A percentile compares a stretch with the other conserved stretches of the same genome.
phyloP scores from a whole-genome alignment of 23 tunicate species.

The Pegea sp. region DNA sequence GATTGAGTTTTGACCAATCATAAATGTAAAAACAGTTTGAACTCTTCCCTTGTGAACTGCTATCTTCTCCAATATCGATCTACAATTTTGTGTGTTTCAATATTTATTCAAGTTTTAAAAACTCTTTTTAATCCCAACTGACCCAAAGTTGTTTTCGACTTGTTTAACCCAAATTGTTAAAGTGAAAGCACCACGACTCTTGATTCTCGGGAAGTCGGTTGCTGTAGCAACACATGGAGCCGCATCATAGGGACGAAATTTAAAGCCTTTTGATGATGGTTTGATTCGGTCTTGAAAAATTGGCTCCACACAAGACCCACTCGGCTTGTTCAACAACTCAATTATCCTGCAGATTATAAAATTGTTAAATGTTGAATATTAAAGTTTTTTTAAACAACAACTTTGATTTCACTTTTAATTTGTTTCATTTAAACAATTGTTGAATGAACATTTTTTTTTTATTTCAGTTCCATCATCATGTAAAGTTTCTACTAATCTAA shows the following conservation, averaged over 20 bases:
- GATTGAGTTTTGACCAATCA: constrained; percentile 19
- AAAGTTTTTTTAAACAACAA: too few species aligned
- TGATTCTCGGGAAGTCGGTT: constrained; percentile 19
- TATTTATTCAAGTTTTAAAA: constrained; percentile 1
- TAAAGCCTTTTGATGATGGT: too few species aligned
- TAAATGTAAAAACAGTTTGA: too few species aligned
- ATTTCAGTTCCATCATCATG: too few species aligned
- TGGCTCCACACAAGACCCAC: neutral
- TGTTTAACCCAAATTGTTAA: constrained; percentile 73
- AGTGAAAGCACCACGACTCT: constrained; percentile 35
- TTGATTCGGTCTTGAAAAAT: neutral
- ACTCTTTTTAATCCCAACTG: neutral
- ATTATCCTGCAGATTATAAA: neutral
- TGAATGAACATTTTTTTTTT: too few species aligned
- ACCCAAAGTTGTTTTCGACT: constrained; percentile 45
- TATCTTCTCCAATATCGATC: neutral
- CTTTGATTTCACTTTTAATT: too few species aligned
- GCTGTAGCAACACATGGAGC: constrained; percentile 23
- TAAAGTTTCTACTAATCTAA: too few species aligned
- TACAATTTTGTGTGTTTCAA: neutral
- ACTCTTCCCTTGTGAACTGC: too few species aligned
- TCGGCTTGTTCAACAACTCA: neutral
- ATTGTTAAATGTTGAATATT: too few species aligned
- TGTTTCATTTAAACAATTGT: too few species aligned
- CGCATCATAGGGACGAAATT: constrained; percentile 21